phyloP scores from a whole-genome alignment of 2,888 invertebrate genomes.

The Loripinus fragilis region DNA sequence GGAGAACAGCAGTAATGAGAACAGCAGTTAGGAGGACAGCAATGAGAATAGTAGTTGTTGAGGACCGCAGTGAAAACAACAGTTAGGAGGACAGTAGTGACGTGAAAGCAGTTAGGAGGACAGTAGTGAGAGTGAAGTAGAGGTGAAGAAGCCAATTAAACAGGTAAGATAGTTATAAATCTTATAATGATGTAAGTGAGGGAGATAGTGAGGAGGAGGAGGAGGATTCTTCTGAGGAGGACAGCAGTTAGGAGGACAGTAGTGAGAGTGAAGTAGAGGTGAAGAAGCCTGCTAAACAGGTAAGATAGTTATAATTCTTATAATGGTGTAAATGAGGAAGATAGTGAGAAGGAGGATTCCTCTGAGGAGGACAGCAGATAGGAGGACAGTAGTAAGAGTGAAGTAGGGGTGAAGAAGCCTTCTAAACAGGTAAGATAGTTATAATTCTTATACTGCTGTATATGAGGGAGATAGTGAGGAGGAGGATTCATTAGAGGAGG shows the following conservation, averaged over 20 bases:
- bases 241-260: conserved; percentile 48
- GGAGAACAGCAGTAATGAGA: conserved; percentile 39
- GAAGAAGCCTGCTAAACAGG: background rate
- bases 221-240: conserved; percentile 61
- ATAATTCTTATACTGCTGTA: conserved; percentile 36
- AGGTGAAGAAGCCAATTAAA: background rate
- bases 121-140: background rate
- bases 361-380: conserved; percentile 59
- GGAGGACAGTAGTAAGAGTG: conserved; percentile 33
- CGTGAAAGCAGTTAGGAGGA: too few species aligned
- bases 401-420: conserved; percentile 32
- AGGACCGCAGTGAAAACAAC: too few species aligned
- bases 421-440: background rate
- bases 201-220: conserved; percentile 54
- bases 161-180: background rate
- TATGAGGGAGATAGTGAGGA: conserved; percentile 47
- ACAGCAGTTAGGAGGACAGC: conserved; percentile 43
- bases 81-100: too few species aligned
- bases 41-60: conserved; percentile 59
- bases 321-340: conserved; percentile 39
- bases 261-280: conserved; percentile 45
- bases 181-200: conserved; percentile 34
- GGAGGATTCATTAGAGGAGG: conserved; percentile 60
- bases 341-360: conserved; percentile 60
- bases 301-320: background rate